phyloP scores from a whole-genome alignment of 2,797 vertebrate species.

The Poeciliopsis infans region DNA sequence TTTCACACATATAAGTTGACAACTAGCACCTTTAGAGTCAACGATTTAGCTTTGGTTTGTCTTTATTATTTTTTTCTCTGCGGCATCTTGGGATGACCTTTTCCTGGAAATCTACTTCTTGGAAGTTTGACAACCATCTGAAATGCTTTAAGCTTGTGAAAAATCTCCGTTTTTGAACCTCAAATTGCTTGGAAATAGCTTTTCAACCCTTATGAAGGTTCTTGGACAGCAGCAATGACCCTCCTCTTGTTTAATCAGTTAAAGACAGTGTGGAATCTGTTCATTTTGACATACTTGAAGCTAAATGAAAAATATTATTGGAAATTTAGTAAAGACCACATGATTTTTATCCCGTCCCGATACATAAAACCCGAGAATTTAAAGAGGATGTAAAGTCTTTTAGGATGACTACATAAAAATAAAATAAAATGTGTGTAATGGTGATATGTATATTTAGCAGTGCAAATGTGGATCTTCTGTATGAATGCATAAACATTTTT shows the following conservation, averaged over 20 bases:
- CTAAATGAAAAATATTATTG: background rate
- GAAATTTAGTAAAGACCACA: background rate
- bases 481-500: constrained; percentile 9
- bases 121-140: background rate
- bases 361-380: background rate
- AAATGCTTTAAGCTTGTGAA: background rate
- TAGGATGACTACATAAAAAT: background rate
- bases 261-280: background rate
- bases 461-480: constrained; percentile 18
- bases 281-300: background rate
- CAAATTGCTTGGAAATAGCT: background rate
- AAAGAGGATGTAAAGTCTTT: background rate
- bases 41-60: background rate
- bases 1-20: background rate
- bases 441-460: constrained; percentile 16
- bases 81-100: background rate
- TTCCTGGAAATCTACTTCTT: background rate
- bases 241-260: background rate
- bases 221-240: background rate
- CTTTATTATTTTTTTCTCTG: background rate
- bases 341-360: background rate
- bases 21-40: background rate
- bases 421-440: background rate
- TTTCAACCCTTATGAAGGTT: background rate
- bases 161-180: background rate